Evolutionary conservation across 1,140 invertebrate genomes (phyloP), one percentile per base, ranked within the genome.

Genomic region (Anastatus disparis): DNA sequence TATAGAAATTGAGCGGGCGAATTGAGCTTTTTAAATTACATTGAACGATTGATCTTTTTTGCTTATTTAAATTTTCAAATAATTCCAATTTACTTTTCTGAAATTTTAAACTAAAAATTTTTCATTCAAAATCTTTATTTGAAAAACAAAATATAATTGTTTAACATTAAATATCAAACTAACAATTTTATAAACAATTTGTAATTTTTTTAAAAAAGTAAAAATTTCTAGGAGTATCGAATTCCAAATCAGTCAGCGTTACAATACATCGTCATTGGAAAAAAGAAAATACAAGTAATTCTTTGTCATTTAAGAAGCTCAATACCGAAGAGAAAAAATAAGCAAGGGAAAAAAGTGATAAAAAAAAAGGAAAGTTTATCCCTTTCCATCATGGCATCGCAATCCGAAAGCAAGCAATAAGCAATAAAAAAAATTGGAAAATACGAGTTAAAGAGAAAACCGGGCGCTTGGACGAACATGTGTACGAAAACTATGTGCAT

Each of bases 371-470:
- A 35, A 58, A 58, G 0, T 38, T 56, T 31, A 27, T 35, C 13
- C 26, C 2, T 35, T 50, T 67, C n/a, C 27, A 40, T 27, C 52
- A 56, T 26, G n/a, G 42, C 42, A 50, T 50, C 68, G 72, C 66
- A 76, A 77, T 75, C 66, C 35, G 66, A 74, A 76, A 75, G 38
- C 75, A 83, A 82, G 78, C 74, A 82, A 82, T 81, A 83, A 83
- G 80, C 80, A 84, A 82, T 82, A 81, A 81, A 75, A 63, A 74
- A n/a, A n/a, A n/a, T n/a, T n/a, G n/a, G n/a, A n/a, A n/a, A 35
- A 35, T 35, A 6, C 31, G 70, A 73, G 48, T 68, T 15, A 65
- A 17, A 75, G 64, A 73, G 42, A 72, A n/a, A 63, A 38, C 65
- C 22, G 26, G 55, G 10, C 26, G 55, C 46, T 61, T 35, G 29